A percentile compares a stretch with the other conserved stretches of the same genome.
Evolutionary conservation across 1,140 invertebrate species (phyloP).

Genomic region (Drosophila quadrilineata): DNA sequence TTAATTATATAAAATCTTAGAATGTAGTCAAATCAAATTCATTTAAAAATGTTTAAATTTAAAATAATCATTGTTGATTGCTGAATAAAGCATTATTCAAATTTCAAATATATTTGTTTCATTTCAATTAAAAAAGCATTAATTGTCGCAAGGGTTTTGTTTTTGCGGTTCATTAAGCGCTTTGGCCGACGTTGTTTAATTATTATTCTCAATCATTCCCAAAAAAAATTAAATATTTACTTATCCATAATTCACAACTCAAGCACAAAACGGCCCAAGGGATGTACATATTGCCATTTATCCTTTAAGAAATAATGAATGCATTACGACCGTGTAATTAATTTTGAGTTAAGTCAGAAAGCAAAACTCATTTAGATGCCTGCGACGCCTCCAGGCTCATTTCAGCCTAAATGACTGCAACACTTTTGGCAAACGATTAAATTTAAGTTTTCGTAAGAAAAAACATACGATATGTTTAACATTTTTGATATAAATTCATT

Average conservation of each 20-base stretch:
- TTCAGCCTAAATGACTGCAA: slow-evolving; percentile 2
- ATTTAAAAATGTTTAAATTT: too few species aligned
- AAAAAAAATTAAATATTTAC: slow-evolving; percentile 40
- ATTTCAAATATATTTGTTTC: neutral
- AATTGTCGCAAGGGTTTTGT: slow-evolving; percentile 12
- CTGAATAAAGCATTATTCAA: too few species aligned
- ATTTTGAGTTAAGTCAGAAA: slow-evolving; percentile 2
- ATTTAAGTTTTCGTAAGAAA: slow-evolving; percentile 20
- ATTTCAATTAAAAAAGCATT: slow-evolving; percentile 6
- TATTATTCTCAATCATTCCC: slow-evolving; percentile 18
- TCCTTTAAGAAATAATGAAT: slow-evolving; percentile 17
- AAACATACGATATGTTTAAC: neutral
- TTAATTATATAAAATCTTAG: too few species aligned
- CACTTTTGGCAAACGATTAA: slow-evolving; percentile 26
- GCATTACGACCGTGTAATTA: slow-evolving; percentile 32
- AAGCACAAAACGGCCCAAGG: slow-evolving; percentile 10
- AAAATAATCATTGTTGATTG: too few species aligned
- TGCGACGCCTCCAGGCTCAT: neutral
- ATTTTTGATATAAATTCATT: slow-evolving; percentile 19
- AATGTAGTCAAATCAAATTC: too few species aligned
- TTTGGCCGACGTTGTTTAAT: slow-evolving; percentile 2
- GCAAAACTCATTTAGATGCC: neutral
- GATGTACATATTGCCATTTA: slow-evolving; percentile 22
- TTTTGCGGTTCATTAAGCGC: slow-evolving; percentile 8
- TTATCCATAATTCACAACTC: slow-evolving; percentile 13